phyloP scores from a whole-genome alignment of 2,888 invertebrate genomes.

The Acleris emargana region DNA sequence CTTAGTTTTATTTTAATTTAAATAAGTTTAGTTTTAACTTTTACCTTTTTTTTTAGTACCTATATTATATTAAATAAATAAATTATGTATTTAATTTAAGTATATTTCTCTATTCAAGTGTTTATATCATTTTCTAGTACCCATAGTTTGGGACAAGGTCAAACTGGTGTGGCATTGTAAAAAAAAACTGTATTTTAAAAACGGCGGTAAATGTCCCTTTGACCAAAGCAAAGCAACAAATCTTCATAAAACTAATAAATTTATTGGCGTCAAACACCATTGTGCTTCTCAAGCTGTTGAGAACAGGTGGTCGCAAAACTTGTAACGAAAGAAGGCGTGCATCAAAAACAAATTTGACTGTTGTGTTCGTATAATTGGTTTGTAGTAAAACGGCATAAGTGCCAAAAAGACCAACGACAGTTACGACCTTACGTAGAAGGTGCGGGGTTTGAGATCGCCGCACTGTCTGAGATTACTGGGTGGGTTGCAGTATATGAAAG shows the following conservation, averaged over 20 bases:
- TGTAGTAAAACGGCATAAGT: background rate
- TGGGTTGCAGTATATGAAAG: background rate
- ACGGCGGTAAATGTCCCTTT: too few species aligned
- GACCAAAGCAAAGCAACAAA: too few species aligned
- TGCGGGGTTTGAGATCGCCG: background rate
- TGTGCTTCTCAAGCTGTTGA: slow-evolving; percentile 1
- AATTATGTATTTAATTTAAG: too few species aligned
- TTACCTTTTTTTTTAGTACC: too few species aligned
- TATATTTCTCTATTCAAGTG: too few species aligned
- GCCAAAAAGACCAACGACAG: background rate
- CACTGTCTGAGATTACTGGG: background rate
- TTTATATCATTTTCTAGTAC: too few species aligned
- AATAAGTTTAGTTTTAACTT: too few species aligned
- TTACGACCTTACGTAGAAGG: background rate
- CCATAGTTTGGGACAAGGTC: too few species aligned
- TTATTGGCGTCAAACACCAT: slow-evolving; percentile 15
- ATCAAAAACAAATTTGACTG: slow-evolving; percentile 67
- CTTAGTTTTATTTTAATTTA: too few species aligned
- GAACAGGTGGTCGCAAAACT: slow-evolving; percentile 28
- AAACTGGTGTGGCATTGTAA: too few species aligned
- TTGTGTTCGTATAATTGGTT: slow-evolving; percentile 49
- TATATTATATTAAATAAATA: too few species aligned
- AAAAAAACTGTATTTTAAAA: too few species aligned
- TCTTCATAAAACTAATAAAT: slow-evolving; percentile 4
- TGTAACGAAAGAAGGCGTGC: slow-evolving; percentile 52